Percentiles rank a stretch among this genome's conserved stretches.
Conservation (phyloP, 2,797 vertebrate species). For the Coregonus sp. region DNA sequence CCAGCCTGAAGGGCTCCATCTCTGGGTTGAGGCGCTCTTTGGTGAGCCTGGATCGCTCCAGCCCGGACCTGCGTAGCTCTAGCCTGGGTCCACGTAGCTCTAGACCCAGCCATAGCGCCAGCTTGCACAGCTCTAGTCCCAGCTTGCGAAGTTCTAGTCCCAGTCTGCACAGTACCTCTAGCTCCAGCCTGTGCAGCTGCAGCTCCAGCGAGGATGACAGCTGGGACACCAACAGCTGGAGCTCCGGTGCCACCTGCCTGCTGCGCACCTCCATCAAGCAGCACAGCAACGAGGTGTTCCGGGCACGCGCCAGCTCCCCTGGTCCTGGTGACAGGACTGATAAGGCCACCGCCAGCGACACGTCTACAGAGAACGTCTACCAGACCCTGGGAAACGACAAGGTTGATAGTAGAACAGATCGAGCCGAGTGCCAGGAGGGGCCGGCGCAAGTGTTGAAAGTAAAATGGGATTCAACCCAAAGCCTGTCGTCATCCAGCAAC, state of each 20-base stretch:
- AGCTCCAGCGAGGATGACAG: conserved; percentile 76
- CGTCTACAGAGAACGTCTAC: conserved; percentile 63
- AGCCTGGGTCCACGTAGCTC: conserved; percentile 13
- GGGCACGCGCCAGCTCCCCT: conserved; percentile 52
- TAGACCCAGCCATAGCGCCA: conserved; percentile 35
- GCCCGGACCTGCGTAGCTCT: conserved; percentile 6
- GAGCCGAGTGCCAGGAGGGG: conserved; percentile 56
- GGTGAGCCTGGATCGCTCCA: conserved; percentile 54
- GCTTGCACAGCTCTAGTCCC: conserved; percentile 40
- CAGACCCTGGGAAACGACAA: conserved; percentile 57
- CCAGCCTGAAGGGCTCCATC: conserved; percentile 55
- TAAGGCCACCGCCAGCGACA: neutral
- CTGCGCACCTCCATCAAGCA: conserved; percentile 70
- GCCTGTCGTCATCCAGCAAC: conserved; percentile 40
- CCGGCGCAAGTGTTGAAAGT: neutral
- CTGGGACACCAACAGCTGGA: conserved; percentile 79
- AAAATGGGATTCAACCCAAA: conserved; percentile 57
- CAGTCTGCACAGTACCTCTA: conserved; percentile 26
- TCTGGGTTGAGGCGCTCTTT: conserved; percentile 54
- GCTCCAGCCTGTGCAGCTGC: conserved; percentile 42
- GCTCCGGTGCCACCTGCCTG: conserved; percentile 78
- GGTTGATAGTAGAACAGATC: conserved; percentile 4
- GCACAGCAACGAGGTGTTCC: conserved; percentile 61
- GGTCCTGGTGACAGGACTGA: conserved; percentile 42
- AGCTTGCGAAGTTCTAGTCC: conserved; percentile 31